A percentile compares a stretch with the other conserved stretches of the same genome.
phyloP scores from a whole-genome alignment of 2,888 invertebrate species.

The Drosophila recens region DNA sequence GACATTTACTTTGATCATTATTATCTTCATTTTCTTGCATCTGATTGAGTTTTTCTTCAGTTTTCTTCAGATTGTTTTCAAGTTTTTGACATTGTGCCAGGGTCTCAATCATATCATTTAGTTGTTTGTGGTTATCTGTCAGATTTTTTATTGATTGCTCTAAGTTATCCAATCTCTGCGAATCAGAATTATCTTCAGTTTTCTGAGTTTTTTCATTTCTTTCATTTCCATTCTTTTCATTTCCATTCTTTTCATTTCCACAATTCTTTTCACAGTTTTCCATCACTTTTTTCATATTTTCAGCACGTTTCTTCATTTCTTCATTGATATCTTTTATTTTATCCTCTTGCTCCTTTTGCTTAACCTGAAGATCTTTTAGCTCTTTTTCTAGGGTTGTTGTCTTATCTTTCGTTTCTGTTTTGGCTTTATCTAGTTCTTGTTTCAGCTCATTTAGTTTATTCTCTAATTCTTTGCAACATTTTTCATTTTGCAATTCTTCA shows the following conservation, averaged over 20 bases:
- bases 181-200: background rate
- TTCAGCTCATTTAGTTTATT: constrained; percentile 7
- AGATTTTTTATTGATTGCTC: constrained; percentile 18
- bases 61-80: background rate
- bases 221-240: background rate
- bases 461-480: constrained; percentile 43
- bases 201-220: background rate
- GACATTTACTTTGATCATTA: background rate
- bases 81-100: background rate
- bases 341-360: constrained; percentile 24
- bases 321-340: background rate
- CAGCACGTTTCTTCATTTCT: background rate
- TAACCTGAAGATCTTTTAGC: constrained; percentile 13
- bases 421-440: background rate
- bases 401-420: background rate
- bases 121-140: background rate
- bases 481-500: background rate
- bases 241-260: background rate
- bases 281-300: background rate
- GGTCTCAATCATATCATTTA: background rate
- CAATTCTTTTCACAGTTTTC: constrained; percentile 22
- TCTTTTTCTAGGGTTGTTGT: constrained; percentile 10
- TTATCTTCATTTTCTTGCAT: background rate
- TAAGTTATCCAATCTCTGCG: constrained; percentile 11
- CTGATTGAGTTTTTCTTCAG: background rate